Base-by-base conservation (phyloP, 2,888 invertebrate genomes). In the Macropis europaea region DNA sequence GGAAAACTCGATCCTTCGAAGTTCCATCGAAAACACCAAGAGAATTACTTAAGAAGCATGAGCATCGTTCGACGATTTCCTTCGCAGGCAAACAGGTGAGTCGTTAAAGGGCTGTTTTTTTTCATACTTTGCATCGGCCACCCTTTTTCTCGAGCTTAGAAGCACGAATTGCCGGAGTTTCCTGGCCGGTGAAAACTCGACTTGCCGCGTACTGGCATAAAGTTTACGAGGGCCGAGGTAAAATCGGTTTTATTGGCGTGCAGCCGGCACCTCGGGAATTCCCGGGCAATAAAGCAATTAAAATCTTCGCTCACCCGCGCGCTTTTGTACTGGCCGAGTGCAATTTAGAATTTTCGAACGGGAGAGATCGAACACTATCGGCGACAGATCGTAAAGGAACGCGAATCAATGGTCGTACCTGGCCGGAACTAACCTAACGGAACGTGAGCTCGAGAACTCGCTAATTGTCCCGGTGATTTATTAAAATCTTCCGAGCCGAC, bases 261-360 rank as follows among this genome's bases (percentile, higher is more conserved):
- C 69, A 50, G 62, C 62, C 53, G 34, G 60, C 36, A 77, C 40
- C 73, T 68, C 54, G 72, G 80, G 83, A 60, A 86, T 81, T 70
- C 64, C 71, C 15, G 66, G 72, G 76, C 68, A 82, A 82, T 86
- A 86, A 87, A 87, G 76, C 83, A 76, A 85, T 86, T 85, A 85
- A 84, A 80, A 60, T 62, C 50, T 59, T 50, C 38, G 30, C 42
- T 19, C 45, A 32, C 28, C n/a, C 32, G 22, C 11, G 1, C n/a
- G 6, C 6, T 15, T 15, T 43, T 22, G 30, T 26, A 11, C 13
- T 2, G 22, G 40, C 7, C 4, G 4, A 38, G 26, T 43, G 73
- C 43, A 67, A 50, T 69, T 75, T 50, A 38, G 45, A 36, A 59
- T 68, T 74, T 63, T 57, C 54, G n/a, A n/a, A n/a, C 42, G 34